phyloP scores from a whole-genome alignment of 2,113 vertebrate genomes.

The Zosterops hypoxanthus region DNA sequence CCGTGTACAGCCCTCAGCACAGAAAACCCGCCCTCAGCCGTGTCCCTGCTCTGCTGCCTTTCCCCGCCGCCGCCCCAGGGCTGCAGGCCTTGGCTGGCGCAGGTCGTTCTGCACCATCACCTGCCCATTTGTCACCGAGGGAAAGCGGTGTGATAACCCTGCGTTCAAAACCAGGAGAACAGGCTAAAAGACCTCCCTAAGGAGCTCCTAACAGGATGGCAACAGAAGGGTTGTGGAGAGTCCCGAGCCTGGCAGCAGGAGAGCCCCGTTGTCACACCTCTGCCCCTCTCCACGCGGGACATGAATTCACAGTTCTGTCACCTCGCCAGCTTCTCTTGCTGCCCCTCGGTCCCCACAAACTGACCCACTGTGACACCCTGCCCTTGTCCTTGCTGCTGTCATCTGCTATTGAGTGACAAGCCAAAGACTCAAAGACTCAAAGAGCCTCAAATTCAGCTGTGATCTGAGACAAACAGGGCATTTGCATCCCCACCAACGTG shows the following conservation, averaged over 20 bases:
- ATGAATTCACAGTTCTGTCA: background rate
- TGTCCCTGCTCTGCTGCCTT: background rate
- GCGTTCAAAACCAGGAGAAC: background rate
- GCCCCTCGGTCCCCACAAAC: background rate
- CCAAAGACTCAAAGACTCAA: background rate
- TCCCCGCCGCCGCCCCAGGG: background rate
- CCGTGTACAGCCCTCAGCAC: accelerated
- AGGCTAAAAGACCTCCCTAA: background rate
- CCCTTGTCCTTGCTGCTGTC: background rate
- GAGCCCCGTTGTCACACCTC: accelerated
- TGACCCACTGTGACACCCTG: background rate
- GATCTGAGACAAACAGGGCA: background rate
- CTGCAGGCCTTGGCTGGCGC: background rate
- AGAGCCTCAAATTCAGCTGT: background rate
- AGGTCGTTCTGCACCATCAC: background rate
- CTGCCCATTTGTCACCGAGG: background rate
- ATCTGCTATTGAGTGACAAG: background rate
- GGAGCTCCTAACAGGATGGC: background rate
- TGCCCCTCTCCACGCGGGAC: background rate
- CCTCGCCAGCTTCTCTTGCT: background rate
- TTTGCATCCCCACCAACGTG: accelerated
- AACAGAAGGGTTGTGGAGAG: background rate
- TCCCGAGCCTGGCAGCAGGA: background rate
- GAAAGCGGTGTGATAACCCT: background rate
- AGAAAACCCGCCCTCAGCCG: accelerated